A percentile compares a stretch with the other conserved stretches of the same genome.
phyloP scores from a whole-genome alignment of 37 sponge, comb jelly and placozoan genomes.

The Amphimedon queenslandica region DNA sequence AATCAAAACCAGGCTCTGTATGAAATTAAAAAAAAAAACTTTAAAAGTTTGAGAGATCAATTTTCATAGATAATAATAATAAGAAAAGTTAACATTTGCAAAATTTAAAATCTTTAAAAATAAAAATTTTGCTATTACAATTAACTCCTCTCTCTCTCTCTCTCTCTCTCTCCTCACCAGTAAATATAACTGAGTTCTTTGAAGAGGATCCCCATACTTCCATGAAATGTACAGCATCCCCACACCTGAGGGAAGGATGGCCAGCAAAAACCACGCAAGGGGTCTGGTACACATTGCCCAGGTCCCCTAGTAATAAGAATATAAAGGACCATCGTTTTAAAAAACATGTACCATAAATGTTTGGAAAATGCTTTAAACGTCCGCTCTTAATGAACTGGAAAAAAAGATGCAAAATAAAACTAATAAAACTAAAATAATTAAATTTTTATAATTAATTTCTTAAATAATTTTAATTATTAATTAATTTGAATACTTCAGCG shows the following conservation, averaged over 20 bases:
- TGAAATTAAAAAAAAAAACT: too few relatives aligned
- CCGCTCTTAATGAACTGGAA: conserved; percentile 92
- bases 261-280: conserved; percentile 98
- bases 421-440: too few relatives aligned
- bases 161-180: conserved; percentile 33
- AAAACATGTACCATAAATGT: conserved; percentile 50
- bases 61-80: too few relatives aligned
- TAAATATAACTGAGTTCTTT: conserved; percentile 88
- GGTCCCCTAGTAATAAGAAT: conserved; percentile 45
- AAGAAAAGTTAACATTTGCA: too few relatives aligned
- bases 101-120: too few relatives aligned
- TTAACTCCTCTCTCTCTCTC: too few relatives aligned
- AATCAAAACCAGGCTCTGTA: conserved; percentile 81
- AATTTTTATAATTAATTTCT: too few relatives aligned
- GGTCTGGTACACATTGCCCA: conserved; percentile 79
- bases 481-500: too few relatives aligned
- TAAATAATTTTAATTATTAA: too few relatives aligned
- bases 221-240: conserved; percentile 93
- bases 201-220: conserved; percentile 76
- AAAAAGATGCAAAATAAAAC: too few relatives aligned
- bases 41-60: too few relatives aligned
- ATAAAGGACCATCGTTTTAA: background rate
- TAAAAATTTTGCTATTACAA: too few relatives aligned
- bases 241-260: conserved; percentile 93
- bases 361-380: conserved; percentile 83